A percentile compares a stretch with the other conserved stretches of the same genome.
phyloP scores from a whole-genome alignment of 1,140 invertebrate species.

The Spodoptera litura region DNA sequence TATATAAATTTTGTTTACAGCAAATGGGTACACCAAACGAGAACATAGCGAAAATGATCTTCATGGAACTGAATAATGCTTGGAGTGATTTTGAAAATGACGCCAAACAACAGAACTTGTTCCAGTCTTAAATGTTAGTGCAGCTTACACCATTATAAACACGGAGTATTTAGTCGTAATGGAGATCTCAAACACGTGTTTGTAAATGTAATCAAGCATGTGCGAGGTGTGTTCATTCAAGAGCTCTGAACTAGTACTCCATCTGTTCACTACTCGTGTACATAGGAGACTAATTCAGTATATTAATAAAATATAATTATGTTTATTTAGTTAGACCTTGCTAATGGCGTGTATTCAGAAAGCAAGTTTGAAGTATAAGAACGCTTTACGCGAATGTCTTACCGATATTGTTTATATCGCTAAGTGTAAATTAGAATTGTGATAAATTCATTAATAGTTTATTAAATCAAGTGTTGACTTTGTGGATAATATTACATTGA shows the following conservation, averaged over 20 bases:
- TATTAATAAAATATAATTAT: constrained; percentile 24
- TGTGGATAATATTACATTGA: constrained; percentile 15
- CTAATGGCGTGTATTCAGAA: constrained; percentile 24
- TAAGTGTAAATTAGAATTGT: constrained; percentile 44
- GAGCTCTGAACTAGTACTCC: neutral
- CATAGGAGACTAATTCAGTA: constrained; percentile 1
- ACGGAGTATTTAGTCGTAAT: constrained; percentile 11
- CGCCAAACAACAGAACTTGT: constrained; percentile 93
- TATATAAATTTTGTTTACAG: constrained; percentile 81
- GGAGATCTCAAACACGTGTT: constrained; percentile 11
- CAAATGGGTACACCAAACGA: constrained; percentile 96
- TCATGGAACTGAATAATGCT: constrained; percentile 99
- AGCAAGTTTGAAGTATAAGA: constrained; percentile 37
- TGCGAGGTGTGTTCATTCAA: neutral
- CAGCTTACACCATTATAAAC: constrained; percentile 19
- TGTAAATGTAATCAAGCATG: neutral
- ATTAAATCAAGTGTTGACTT: constrained; percentile 32
- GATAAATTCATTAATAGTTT: constrained; percentile 44
- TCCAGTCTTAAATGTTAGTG: constrained; percentile 82
- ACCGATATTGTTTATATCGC: constrained; percentile 18
- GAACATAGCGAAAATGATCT: constrained; percentile 97
- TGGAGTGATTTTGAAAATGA: constrained; percentile 99
- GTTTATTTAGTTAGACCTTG: constrained; percentile 24
- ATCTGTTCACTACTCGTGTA: constrained; percentile 14
- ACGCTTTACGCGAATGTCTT: constrained; percentile 39